Evolutionary conservation across 2,888 invertebrate genomes (phyloP), one percentile per base, ranked within the genome.

Genomic region (Merodon equestris): DNA sequence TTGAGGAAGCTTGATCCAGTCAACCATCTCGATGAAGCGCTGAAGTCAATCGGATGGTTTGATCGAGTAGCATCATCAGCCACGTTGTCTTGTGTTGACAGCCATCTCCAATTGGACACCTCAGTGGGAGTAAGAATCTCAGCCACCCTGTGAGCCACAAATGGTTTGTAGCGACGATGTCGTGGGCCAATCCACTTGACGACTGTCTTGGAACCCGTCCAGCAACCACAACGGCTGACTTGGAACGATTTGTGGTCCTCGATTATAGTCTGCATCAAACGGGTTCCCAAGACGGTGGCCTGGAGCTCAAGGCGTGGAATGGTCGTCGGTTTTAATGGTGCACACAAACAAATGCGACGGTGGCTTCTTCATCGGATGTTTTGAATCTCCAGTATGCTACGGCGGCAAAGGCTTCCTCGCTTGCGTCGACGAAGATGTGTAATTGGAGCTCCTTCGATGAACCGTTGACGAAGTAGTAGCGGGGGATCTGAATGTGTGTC

Each of bases 11-110:
- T 50, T 42, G 73, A 73, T 3, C 76, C 76, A 14, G 13, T 60
- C 1, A 60, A 36, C 76, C 76, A 81, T 38, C 60, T 67, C 56
- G 82, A 36, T 68, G 12, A n/a, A 40, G 45, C 42, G 15, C 34
- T 61, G 38, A 67, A 68, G 38, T 70, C 45, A 17, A 53, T 18
- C 15, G 48, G 48, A 12, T 54, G 38, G 10, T 47, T 66, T 38
- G 68, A 15, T 54, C 82, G 79, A 13, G 82, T 83, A 10, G 82
- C 81, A 36, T 77, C 82, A 73, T 84, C 84, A 17, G 84, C 83
- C 3, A 82, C 75, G 67, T 84, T 84, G n/a, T 71, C 14, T 17
- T 76, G 67, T 1, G 83, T 79, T 9, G 83, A 81, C 13, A 84
- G 61, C 81, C 83, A 84, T 42, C 60, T 67, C 82, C 84, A 84